Evolutionary conservation across 2,113 vertebrate genomes (phyloP), one percentile per base, ranked within the genome.

Genomic region (Poecile atricapillus): DNA sequence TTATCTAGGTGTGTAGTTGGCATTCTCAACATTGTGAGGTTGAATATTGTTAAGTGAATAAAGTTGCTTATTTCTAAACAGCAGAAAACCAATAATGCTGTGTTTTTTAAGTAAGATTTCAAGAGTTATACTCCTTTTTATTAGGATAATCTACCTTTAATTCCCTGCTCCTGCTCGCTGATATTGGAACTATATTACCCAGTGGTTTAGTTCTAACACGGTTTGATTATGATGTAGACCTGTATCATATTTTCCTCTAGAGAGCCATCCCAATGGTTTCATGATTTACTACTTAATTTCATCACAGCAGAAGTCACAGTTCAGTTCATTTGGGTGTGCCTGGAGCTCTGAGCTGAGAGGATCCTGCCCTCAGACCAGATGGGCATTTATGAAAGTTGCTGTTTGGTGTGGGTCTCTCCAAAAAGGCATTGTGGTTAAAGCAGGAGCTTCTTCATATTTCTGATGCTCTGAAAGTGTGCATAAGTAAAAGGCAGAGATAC

Each of bases 141-240:
- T 56, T 33, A 33, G 20, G 28, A 15, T 69, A 41, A 50, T 44
- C 30, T 59, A 13, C 24, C 8, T 83, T 92, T 74, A n/a, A 53
- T 73, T 87, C 2, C 14, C 12, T 3, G 0, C 15, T 76, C 2
- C 12, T 4, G 1, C 37, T 56, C 31, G 22, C 23, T 24, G 5
- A 28, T 39, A 22, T 5, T 69, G 31, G 28, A 70, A 27, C 25
- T 74, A 0, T 27, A 43, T 86, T 63, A 62, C 49, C 28, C 41
- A 22, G 2, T 27, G 11, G 25, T 88, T 86, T 35, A 71, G 20
- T 52, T 90, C 24, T 76, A 65, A 53, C 19, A 41, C 3, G 2
- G 37, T 41, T 50, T 63, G 22, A 62, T 46, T 81, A n/a, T 65
- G 47, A 43, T 30, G 12, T 33, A 83, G 68, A 70, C 4, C 31